Evolutionary conservation across 1,140 invertebrate species (phyloP).

Genomic region (Musca vetustissima): DNA sequence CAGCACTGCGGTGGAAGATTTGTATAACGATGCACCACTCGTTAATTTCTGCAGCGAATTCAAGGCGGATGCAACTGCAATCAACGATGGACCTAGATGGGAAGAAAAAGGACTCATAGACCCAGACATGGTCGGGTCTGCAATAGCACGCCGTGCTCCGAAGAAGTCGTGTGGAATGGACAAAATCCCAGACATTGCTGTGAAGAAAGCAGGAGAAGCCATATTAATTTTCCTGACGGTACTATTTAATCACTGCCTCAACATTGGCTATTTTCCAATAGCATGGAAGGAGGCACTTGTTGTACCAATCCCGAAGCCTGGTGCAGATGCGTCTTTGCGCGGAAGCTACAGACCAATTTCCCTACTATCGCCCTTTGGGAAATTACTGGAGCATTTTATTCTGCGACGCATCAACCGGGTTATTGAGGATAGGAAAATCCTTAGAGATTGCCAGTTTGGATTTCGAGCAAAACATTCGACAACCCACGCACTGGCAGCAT

Average conservation of each 20-base stretch:
- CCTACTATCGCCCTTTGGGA: neutral
- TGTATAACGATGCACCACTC: too few species aligned
- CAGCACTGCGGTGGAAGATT: too few species aligned
- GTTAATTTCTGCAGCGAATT: too few species aligned
- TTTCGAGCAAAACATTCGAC: neutral
- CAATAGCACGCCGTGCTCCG: too few species aligned
- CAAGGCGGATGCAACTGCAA: too few species aligned
- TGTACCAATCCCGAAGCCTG: neutral
- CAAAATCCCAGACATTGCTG: too few species aligned
- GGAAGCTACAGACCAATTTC: conserved; percentile 2
- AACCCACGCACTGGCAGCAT: neutral
- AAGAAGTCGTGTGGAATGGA: too few species aligned
- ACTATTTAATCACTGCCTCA: neutral
- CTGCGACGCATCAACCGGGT: neutral
- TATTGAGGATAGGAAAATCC: neutral
- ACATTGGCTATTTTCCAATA: neutral
- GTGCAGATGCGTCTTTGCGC: neutral
- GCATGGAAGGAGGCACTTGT: neutral
- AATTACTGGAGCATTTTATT: neutral
- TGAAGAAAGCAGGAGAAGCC: neutral
- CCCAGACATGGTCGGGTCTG: too few species aligned
- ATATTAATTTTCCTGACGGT: neutral
- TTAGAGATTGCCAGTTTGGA: neutral
- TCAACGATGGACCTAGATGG: too few species aligned
- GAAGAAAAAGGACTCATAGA: too few species aligned